A percentile compares a stretch with the other conserved stretches of the same genome.
Evolutionary conservation across 2,797 vertebrate species (phyloP).

Genomic region (Channallabes apus): DNA sequence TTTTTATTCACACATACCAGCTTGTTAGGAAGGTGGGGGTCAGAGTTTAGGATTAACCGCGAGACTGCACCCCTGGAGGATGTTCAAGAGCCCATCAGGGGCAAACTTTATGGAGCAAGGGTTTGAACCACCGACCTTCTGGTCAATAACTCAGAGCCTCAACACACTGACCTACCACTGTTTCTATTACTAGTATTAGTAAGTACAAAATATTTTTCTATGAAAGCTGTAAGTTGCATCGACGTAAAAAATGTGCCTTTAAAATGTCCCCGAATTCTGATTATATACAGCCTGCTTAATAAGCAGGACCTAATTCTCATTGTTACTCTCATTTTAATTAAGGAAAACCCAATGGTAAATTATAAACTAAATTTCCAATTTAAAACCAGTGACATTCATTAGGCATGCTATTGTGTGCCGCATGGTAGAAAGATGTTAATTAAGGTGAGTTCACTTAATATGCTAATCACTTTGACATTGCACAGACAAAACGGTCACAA

Average conservation of each 20-base stretch:
- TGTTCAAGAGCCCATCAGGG: too few relatives aligned
- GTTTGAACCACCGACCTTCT: too few relatives aligned
- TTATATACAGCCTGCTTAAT: conserved; percentile 11
- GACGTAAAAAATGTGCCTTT: not conserved
- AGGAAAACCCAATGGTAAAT: conserved; percentile 4
- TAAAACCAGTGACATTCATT: conserved; percentile 13
- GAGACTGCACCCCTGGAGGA: too few relatives aligned
- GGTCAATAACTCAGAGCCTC: too few relatives aligned
- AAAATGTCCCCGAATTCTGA: not conserved
- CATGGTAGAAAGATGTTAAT: conserved; percentile 13
- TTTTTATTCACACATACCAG: too few relatives aligned
- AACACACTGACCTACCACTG: too few relatives aligned
- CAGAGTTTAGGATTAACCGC: too few relatives aligned
- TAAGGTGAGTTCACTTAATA: conserved; percentile 15
- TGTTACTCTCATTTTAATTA: conserved; percentile 5
- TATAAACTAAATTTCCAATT: conserved; percentile 39
- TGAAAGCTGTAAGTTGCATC: not conserved
- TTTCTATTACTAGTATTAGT: not conserved
- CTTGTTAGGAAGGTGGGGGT: too few relatives aligned
- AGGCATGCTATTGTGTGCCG: conserved; percentile 18
- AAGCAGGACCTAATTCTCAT: conserved; percentile 5
- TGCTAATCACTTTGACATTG: conserved; percentile 27
- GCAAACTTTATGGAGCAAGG: too few relatives aligned
- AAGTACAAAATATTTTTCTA: not conserved
- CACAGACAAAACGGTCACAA: conserved; percentile 1